Evolutionary conservation across 2,113 vertebrate species (phyloP), one percentile per base, ranked within the genome.

Genomic region (Pyrgilauda ruficollis): DNA sequence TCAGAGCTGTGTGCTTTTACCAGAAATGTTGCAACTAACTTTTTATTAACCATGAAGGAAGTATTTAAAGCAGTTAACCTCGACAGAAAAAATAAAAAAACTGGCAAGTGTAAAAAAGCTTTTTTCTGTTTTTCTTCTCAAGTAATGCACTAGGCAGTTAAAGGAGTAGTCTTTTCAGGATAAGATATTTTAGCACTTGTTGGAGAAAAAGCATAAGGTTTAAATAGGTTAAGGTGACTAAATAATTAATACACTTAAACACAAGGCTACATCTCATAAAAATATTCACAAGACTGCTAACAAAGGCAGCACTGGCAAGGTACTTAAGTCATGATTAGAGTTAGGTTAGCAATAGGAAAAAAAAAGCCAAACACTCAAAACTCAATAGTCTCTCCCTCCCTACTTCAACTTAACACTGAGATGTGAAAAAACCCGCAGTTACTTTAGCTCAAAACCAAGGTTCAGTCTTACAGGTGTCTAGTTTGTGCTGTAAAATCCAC

Each of bases 371-470:
- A 86, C 27, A 75, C 75, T 49, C 53, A 84, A 75, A 89, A 50
- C 53, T 91, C 52, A 63, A 52, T 2, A 33, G 23, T 41, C 77
- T 90, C 89, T 82, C 81, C 87, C 61, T 44, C 72, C 91, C 81
- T 93, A 67, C 63, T 89, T 73, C 64, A 94, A 90, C 55, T 63
- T 96, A 97, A 98, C 96, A 97, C 97, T 97, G 97, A 94, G 56
- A 93, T 83, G 74, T 7, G 22, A 53, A 91, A 88, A 69, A 90
- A 81, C 43, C 58, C 63, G 17, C 95, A 69, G 16, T 64, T 53
- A 82, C 84, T 93, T 92, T 23, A 82, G 84, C 49, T 94, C 76
- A 78, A 82, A 88, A 89, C 85, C 69, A 87, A 81, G 62, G 50
- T 69, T 94, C 86, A 64, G 72, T 49, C 73, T 89, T 73, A 66